Conservation (phyloP, 2,113 vertebrate genomes). For the Nycticorax nycticorax region DNA sequence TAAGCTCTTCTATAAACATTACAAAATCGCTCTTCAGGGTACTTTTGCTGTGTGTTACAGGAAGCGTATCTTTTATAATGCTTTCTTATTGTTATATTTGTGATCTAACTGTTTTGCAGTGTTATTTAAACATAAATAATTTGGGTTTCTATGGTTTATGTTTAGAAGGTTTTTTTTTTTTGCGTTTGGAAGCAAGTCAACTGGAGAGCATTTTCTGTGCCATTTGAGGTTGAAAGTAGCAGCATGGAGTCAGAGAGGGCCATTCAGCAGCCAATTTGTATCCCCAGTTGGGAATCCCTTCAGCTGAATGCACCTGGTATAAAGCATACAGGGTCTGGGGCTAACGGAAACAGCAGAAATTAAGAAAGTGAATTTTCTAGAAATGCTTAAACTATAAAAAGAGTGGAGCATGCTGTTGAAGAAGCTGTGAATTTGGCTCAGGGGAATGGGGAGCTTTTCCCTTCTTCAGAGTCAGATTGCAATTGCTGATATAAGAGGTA, state of each 20-base stretch:
- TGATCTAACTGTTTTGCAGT: neutral
- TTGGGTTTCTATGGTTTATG: neutral
- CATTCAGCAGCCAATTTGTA: constrained; percentile 43
- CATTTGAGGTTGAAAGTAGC: constrained; percentile 16
- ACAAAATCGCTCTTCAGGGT: neutral
- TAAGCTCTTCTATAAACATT: neutral
- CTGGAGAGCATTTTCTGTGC: neutral
- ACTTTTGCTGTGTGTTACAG: neutral
- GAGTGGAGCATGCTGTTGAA: neutral
- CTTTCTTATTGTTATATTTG: neutral
- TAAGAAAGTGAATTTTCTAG: neutral
- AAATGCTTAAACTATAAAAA: neutral
- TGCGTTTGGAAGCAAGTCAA: neutral
- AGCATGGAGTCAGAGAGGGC: neutral
- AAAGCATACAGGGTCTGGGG: neutral
- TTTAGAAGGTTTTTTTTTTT: neutral
- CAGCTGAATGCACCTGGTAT: neutral
- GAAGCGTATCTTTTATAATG: neutral
- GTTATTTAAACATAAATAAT: neutral
- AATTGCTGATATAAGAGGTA: neutral
- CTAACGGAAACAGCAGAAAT: neutral
- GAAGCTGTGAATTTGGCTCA: neutral
- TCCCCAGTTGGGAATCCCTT: neutral
- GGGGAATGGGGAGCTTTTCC: neutral
- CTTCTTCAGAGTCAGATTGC: neutral